These are phyloP conservation scores for Odontocolon sp. DNA, from an alignment of 2,888 invertebrate species.

Conservation along the genomic window DNA sequence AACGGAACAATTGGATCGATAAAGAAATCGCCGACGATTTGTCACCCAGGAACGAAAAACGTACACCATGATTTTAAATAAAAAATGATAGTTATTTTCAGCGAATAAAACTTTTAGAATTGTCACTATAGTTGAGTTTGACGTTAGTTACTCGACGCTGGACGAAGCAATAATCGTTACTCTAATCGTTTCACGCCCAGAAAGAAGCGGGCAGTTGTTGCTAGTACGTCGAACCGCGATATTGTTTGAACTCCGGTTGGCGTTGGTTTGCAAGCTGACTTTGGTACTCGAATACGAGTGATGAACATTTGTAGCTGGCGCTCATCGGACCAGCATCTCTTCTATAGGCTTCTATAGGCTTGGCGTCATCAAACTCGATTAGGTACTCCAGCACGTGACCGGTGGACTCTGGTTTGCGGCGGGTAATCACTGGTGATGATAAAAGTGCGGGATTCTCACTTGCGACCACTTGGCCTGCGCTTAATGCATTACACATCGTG, in stretches of 20 bases:
- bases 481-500: constrained; percentile 15
- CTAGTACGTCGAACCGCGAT: constrained; percentile 12
- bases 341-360: too few relatives aligned
- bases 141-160: background rate
- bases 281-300: constrained; percentile 23
- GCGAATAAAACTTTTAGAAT: background rate
- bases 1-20: constrained; percentile 11
- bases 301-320: background rate
- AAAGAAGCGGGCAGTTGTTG: background rate
- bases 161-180: constrained; percentile 4
- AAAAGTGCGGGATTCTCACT: constrained; percentile 57
- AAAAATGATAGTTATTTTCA: background rate
- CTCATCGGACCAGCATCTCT: background rate
- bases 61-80: constrained; percentile 13
- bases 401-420: constrained; percentile 56
- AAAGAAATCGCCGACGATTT: constrained; percentile 30
- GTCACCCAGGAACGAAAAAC: constrained; percentile 25
- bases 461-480: constrained; percentile 42
- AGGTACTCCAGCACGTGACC: constrained; percentile 50
- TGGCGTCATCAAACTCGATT: constrained; percentile 53
- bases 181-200: background rate
- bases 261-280: constrained; percentile 33
- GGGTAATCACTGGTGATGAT: constrained; percentile 52
- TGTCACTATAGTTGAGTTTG: background rate
- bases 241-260: constrained; percentile 17